Evolutionary conservation across 2,888 invertebrate species (phyloP), one percentile per base, ranked within the genome.

Genomic region (Ornithoptera alexandrae): DNA sequence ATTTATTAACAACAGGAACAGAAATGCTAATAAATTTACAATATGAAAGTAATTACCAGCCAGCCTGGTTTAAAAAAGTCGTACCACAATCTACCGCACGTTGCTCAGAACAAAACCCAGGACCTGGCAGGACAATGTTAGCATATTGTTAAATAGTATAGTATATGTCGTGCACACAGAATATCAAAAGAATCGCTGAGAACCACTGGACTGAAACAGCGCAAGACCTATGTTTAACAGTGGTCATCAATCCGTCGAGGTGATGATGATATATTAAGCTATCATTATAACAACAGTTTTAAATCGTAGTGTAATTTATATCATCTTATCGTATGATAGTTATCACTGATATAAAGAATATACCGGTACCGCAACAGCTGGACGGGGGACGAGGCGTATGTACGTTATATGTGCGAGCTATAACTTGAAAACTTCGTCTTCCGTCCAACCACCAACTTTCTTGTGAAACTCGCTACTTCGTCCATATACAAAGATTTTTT

Each of bases 401-500:
- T 46, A 46, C 46, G 79, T 77, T 74, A 81, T 80, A 78, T 83
- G 79, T 81, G 81, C 72, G 79, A 82, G 79, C 77, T 78, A 79
- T 76, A 79, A 83, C 84, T 86, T 79, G 75, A 71, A 77, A 86
- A 86, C 84, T 87, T 85, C 74, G 77, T 70, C 83, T 80, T 75
- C 76, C 74, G 69, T 69, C 78, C 83, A 81, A 79, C 77, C 74
- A 76, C 68, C 77, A 82, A 83, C 81, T 84, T 83, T 81, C 84
- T 83, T 81, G 75, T 72, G 59, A 69, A 72, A 73, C 73, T 72
- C 69, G 62, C 58, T 72, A 71, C 69, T 65, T 61, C 68, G 18
- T 53, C 65, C 68, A 70, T 68, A 65, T 64, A 71, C 67, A 69
- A 65, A 30, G 64, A 39, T 65, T 53, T 70, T 70, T 69, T 65